A percentile compares a stretch with the other conserved stretches of the same genome.
Evolutionary conservation across 2,888 invertebrate species (phyloP).

Genomic region (Dryobota labecula): DNA sequence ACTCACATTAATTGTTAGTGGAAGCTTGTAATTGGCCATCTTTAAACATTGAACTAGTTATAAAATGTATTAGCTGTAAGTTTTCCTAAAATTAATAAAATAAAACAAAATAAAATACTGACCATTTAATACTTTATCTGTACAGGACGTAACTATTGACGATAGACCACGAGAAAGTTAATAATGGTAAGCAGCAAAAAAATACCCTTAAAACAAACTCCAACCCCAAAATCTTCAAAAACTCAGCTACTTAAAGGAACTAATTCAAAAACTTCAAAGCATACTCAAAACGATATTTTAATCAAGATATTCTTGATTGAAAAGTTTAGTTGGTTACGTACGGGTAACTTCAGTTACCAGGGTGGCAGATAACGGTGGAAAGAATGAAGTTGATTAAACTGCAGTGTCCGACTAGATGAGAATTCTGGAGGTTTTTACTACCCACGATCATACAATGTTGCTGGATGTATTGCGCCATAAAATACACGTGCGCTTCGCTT

Average conservation of each 20-base stretch:
- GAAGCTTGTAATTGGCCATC: too few relatives aligned
- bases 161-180: not conserved
- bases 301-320: constrained; percentile 66
- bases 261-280: constrained; percentile 67
- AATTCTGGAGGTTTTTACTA: constrained; percentile 67
- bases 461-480: constrained; percentile 57
- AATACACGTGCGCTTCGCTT: constrained; percentile 54
- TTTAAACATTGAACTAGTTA: too few relatives aligned
- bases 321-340: constrained; percentile 68
- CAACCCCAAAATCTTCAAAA: not conserved
- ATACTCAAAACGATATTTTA: constrained; percentile 57
- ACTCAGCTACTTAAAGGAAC: constrained; percentile 13
- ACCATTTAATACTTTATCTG: not conserved
- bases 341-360: constrained; percentile 68
- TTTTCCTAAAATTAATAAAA: too few relatives aligned
- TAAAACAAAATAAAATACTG: too few relatives aligned
- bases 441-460: constrained; percentile 57
- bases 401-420: constrained; percentile 70
- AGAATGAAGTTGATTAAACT: constrained; percentile 78
- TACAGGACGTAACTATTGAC: not conserved
- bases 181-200: not conserved
- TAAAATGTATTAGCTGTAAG: too few relatives aligned
- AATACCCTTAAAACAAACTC: not conserved
- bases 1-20: too few relatives aligned
- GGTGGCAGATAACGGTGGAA: constrained; percentile 71